Evolutionary conservation across 2,113 vertebrate genomes (phyloP).

Genomic region (Gymnarchus niloticus): DNA sequence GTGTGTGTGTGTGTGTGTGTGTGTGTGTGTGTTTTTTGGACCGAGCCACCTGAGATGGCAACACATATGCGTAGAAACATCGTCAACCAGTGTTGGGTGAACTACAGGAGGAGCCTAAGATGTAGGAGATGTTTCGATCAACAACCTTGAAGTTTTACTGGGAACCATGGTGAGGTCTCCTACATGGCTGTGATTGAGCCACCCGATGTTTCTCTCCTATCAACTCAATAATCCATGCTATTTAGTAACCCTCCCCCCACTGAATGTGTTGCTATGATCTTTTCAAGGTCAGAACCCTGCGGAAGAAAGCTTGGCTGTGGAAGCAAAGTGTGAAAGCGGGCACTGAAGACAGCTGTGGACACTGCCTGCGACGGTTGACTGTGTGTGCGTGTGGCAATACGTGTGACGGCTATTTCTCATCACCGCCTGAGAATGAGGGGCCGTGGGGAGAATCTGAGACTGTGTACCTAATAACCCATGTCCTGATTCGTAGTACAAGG

Average conservation of each 20-base stretch:
- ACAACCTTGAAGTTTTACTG: no score
- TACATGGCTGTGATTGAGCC: neutral
- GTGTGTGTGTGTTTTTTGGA: no score
- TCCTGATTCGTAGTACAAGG: neutral
- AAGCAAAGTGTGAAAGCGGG: neutral
- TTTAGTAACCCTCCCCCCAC: neutral
- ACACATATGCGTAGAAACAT: no score
- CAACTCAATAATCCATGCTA: neutral
- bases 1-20: no score
- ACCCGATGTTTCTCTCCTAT: neutral
- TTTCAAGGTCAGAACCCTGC: constrained; percentile 14
- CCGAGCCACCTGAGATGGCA: no score
- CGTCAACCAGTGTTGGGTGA: no score
- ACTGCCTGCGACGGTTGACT: neutral
- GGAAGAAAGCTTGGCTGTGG: neutral
- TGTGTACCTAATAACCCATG: neutral
- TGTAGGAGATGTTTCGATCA: no score
- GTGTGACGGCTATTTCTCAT: neutral
- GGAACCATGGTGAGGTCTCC: neutral
- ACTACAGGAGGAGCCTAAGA: no score
- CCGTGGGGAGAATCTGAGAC: neutral
- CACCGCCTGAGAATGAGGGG: neutral
- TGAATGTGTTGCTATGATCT: neutral
- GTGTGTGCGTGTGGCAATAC: neutral
- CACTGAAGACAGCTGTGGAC: neutral